Evolutionary conservation across 2,113 vertebrate species (phyloP), one percentile per base, ranked within the genome.

Genomic region (Chionomys nivalis): DNA sequence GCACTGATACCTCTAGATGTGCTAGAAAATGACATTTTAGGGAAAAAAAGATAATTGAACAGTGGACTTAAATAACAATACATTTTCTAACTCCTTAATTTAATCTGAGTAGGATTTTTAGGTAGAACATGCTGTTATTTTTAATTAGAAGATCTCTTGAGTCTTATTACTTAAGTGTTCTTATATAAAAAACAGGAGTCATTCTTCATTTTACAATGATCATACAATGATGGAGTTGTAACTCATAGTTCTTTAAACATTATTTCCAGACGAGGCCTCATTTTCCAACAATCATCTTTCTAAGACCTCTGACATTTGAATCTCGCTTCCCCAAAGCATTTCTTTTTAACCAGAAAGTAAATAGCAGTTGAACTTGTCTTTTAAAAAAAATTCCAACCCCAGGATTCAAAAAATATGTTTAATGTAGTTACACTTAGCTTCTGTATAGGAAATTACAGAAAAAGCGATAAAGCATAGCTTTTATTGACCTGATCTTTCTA

Each of bases 71-170:
- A 86, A 89, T 76, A 36, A 33, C 75, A 55, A 86, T 63, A 33
- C 39, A 42, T 95, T 91, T 86, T 85, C 47, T 88, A 55, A 78
- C 82, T 75, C 39, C 36, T 87, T 76, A 77, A 49, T 87, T 92
- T 96, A 44, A 89, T 93, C 75, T 89, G 91, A 78, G 36, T 91
- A 68, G 47, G 24, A 47, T 79, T 96, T 95, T 85, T 68, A 91
- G 31, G 44, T 77, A 21, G 75, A 78, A 13, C 91, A 19, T 68
- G 79, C 39, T 89, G 28, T 78, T 89, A 83, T 68, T 96, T 96
- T 93, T 75, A 89, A 81, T 39, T 24, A 90, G 47, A 95, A 91
- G 42, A 1, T 16, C 31, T 36, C 16, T 89, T 89, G 6, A 58
- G 17, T 86, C 89, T 81, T 93, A 70, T 39, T 66, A 78, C 83